Evolutionary conservation across 53 echinoderm and acorn worm genomes (phyloP).

Genomic region (Zoroaster sp.): DNA sequence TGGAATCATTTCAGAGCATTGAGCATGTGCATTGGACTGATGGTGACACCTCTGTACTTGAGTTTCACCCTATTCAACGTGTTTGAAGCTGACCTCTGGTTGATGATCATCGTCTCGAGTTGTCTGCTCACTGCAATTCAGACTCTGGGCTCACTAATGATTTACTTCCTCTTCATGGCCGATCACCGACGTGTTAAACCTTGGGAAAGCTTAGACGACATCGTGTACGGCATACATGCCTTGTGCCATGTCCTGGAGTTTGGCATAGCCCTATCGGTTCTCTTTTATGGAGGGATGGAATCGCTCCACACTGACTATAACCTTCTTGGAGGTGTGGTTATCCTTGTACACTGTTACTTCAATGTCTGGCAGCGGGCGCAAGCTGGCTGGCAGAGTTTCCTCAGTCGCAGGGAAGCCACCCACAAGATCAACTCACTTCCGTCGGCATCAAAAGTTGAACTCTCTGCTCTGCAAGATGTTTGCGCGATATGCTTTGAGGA

Average conservation of each 20-base stretch:
- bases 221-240: constrained; percentile 90
- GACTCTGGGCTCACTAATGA: constrained; percentile 79
- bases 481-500: constrained; percentile 98
- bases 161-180: constrained; percentile 90
- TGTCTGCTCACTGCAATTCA: constrained; percentile 90
- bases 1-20: constrained; percentile 83
- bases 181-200: constrained; percentile 83
- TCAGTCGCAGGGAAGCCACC: constrained; percentile 77
- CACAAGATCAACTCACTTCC: constrained; percentile 83
- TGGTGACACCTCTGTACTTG: constrained; percentile 80
- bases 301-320: constrained; percentile 76
- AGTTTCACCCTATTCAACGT: constrained; percentile 79
- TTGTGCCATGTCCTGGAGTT: constrained; percentile 92
- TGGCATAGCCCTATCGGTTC: constrained; percentile 81
- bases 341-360: constrained; percentile 94
- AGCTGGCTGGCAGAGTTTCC: constrained; percentile 87
- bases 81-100: constrained; percentile 88
- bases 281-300: constrained; percentile 85
- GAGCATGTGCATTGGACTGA: constrained; percentile 67
- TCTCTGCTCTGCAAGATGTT: constrained; percentile 68
- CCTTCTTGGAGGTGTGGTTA: constrained; percentile 76
- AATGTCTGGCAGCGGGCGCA: constrained; percentile 90
- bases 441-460: constrained; percentile 66
- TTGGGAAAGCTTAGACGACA: constrained; percentile 87
- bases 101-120: constrained; percentile 92